Percentiles rank a stretch among this genome's conserved stretches.
phyloP scores from a whole-genome alignment of 2,797 vertebrate genomes.

The Esox masquinongy region DNA sequence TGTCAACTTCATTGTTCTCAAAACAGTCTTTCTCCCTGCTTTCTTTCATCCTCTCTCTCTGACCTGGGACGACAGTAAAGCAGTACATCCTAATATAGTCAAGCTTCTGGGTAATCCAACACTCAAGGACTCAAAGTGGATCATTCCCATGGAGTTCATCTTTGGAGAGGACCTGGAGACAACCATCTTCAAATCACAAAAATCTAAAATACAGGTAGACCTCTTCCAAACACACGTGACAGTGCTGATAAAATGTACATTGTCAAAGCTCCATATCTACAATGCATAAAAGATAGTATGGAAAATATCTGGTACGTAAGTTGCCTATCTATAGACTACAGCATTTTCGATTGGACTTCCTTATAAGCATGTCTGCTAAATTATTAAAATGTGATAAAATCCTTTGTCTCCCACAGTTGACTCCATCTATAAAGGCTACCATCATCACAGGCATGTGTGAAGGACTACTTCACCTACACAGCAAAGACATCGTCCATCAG shows the following conservation, averaged over 20 bases:
- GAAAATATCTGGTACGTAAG: too few species aligned
- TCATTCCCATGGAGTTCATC: constrained; percentile 78
- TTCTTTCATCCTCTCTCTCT: not conserved
- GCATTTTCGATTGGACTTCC: too few species aligned
- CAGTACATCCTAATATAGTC: constrained; percentile 72
- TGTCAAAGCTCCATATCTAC: too few species aligned
- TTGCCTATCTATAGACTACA: too few species aligned
- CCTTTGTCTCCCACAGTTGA: constrained; percentile 54
- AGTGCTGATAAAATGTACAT: not conserved
- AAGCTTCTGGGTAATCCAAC: constrained; percentile 71
- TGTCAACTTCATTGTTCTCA: too few species aligned
- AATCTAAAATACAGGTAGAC: constrained; percentile 73
- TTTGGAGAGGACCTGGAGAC: constrained; percentile 77
- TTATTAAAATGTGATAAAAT: not conserved
- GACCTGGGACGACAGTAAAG: constrained; percentile 52
- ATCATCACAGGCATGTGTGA: constrained; percentile 79
- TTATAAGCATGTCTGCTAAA: too few species aligned
- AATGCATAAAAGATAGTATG: too few species aligned
- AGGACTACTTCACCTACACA: constrained; percentile 70
- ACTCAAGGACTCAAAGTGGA: constrained; percentile 64
- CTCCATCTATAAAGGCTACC: constrained; percentile 50
- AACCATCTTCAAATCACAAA: constrained; percentile 69
- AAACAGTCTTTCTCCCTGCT: not conserved
- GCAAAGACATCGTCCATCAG: constrained; percentile 76
- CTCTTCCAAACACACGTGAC: not conserved